Percentiles rank a stretch among this genome's conserved stretches.
phyloP scores from a whole-genome alignment of 2,797 vertebrate genomes.

The Hemibagrus guttatus region DNA sequence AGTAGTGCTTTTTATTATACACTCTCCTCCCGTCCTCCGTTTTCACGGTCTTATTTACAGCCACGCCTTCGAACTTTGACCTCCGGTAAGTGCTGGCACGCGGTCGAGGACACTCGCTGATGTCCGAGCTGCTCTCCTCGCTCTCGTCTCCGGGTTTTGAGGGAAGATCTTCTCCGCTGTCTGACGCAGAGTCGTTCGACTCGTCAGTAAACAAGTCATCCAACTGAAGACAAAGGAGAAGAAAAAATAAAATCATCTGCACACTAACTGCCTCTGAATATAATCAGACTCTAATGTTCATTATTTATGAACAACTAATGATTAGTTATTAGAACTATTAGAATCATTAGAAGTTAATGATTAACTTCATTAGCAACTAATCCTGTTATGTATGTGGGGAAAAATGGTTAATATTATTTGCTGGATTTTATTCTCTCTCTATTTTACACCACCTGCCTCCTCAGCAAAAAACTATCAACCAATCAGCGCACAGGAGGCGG shows the following conservation, averaged over 20 bases:
- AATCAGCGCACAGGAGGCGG: background rate
- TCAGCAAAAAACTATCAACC: background rate
- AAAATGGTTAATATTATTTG: too few species aligned
- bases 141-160: constrained; percentile 32
- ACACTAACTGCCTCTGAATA: background rate
- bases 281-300: background rate
- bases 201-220: constrained; percentile 43
- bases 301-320: background rate
- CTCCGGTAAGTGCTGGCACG: background rate
- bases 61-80: background rate
- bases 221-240: background rate
- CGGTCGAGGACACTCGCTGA: constrained; percentile 10
- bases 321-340: too few species aligned
- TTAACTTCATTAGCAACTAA: background rate
- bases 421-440: background rate
- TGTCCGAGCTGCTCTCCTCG: background rate
- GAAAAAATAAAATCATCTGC: background rate
- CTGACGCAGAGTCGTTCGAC: constrained; percentile 39
- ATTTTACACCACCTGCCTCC: background rate
- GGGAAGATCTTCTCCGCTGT: constrained; percentile 41
- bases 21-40: constrained; percentile 46
- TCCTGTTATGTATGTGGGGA: background rate
- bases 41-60: constrained; percentile 42
- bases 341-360: too few species aligned
- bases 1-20: constrained; percentile 59